A percentile compares a stretch with the other conserved stretches of the same genome.
These are phyloP conservation scores for Sciurus carolinensis DNA, from an alignment of 2,797 vertebrate species.

Conservation along the genomic window DNA sequence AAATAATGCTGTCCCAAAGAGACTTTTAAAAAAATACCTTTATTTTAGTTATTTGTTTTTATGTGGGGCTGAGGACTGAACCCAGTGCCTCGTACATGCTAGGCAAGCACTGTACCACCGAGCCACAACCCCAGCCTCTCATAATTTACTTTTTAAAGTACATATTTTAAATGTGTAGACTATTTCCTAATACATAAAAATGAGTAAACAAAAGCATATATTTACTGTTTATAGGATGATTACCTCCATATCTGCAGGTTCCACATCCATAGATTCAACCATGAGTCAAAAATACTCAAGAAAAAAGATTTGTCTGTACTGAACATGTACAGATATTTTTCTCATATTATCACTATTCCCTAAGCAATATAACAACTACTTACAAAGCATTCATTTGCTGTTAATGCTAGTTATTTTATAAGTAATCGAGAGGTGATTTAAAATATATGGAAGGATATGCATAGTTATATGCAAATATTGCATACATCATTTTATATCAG, in stretches of 20 bases:
- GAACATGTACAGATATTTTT: neutral
- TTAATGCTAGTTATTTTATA: neutral
- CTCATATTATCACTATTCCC: neutral
- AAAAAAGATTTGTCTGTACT: neutral
- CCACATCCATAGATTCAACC: neutral
- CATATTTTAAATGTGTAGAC: neutral
- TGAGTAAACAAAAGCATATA: neutral
- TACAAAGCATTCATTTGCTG: neutral
- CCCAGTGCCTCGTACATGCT: too few species aligned
- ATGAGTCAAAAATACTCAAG: neutral
- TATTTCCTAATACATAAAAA: conserved; percentile 23
- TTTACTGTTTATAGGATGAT: neutral
- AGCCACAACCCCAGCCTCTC: neutral
- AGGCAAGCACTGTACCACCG: too few species aligned
- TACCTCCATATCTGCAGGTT: neutral
- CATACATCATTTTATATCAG: neutral
- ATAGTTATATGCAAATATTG: neutral
- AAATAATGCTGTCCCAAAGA: neutral
- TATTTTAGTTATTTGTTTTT: too few species aligned
- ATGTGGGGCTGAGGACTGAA: too few species aligned
- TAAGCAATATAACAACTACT: neutral
- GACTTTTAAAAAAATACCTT: too few species aligned
- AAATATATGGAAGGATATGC: neutral
- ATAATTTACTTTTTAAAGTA: conserved; percentile 49
- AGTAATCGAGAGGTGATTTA: neutral